Base-by-base conservation (phyloP, 1,140 invertebrate genomes). In the Drosophila sp. region DNA sequence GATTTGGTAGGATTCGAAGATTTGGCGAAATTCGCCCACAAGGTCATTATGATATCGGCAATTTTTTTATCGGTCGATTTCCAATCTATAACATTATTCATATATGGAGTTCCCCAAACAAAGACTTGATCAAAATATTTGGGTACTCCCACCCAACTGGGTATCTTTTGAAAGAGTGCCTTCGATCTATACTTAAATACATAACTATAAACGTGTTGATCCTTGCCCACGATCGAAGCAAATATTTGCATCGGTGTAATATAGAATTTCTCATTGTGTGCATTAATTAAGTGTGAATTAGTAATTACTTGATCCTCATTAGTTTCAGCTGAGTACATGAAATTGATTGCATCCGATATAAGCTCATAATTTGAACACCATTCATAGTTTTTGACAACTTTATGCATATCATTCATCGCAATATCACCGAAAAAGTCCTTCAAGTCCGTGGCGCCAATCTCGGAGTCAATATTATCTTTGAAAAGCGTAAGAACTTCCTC, bases 101-200 rank as follows among this genome's bases (percentile, higher is more conserved):
- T 94, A 87, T 95, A 94, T 0, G 96, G 96, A 69, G 96, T 92
- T 2, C 96, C 96, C 94, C 96, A 96, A 1, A 96, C 93, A 73
- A 96, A 96, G 3, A 96, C 95, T 50, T 96, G 92, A 81, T 97
- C 96, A 75, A 95, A 96, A 90, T 96, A 94, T 80, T 97, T 96
- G 1, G 96, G 95, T 0, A 96, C 96, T 40, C 94, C 94, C 0
- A 96, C 94, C 96, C 96, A 96, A 17, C 94, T 93, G 1, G 96
- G 95, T 25, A 96, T 93, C 40, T 94, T 94, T 4, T 94, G 94
- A 11, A 93, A 92, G 32, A 93, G 87, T 0, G 95, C 96, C 71
- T 94, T 94, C 0, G 96, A 94, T 62, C 96, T 95, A 72, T 95
- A 94, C 79, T 96, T 96, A 83, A 97, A 97, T 70, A 96, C 93